These are phyloP conservation scores for Platycnemis pennipes DNA, from an alignment of 2,888 invertebrate genomes.

Conservation along the genomic window DNA sequence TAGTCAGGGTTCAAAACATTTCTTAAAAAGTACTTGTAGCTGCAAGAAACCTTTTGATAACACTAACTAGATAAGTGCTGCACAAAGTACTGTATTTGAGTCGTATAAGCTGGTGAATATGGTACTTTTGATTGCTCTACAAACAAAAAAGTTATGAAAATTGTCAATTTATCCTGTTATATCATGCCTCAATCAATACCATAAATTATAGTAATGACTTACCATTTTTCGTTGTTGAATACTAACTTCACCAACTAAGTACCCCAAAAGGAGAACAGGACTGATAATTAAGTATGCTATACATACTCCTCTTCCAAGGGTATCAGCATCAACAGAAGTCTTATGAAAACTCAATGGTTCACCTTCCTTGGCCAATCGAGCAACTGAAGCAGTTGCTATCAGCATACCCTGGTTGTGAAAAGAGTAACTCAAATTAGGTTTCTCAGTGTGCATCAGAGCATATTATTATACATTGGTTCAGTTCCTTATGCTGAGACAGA, in stretches of 20 bases:
- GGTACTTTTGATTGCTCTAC: too few relatives aligned
- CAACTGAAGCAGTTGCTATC: constrained; percentile 70
- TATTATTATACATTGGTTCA: neutral
- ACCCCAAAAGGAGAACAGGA: constrained; percentile 70
- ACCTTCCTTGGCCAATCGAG: constrained; percentile 69
- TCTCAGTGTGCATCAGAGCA: too few relatives aligned
- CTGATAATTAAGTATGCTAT: constrained; percentile 71
- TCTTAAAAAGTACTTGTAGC: too few relatives aligned
- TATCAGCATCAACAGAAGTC: constrained; percentile 70
- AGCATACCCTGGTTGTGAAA: constrained; percentile 68
- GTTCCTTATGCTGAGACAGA: neutral
- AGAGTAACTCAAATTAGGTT: neutral
- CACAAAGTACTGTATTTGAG: too few relatives aligned
- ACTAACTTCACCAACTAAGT: constrained; percentile 70
- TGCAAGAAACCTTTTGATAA: too few relatives aligned
- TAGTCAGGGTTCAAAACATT: too few relatives aligned
- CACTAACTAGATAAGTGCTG: too few relatives aligned
- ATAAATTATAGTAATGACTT: neutral
- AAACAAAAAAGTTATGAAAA: too few relatives aligned
- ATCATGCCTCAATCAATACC: too few relatives aligned
- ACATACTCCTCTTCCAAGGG: constrained; percentile 70
- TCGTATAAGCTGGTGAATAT: too few relatives aligned
- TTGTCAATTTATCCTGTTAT: too few relatives aligned
- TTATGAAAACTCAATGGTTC: constrained; percentile 70
- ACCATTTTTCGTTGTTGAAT: constrained; percentile 71